These are phyloP conservation scores for Serranus cabrilla DNA, from an alignment of 2,797 vertebrate genomes.

Conservation along the genomic window DNA sequence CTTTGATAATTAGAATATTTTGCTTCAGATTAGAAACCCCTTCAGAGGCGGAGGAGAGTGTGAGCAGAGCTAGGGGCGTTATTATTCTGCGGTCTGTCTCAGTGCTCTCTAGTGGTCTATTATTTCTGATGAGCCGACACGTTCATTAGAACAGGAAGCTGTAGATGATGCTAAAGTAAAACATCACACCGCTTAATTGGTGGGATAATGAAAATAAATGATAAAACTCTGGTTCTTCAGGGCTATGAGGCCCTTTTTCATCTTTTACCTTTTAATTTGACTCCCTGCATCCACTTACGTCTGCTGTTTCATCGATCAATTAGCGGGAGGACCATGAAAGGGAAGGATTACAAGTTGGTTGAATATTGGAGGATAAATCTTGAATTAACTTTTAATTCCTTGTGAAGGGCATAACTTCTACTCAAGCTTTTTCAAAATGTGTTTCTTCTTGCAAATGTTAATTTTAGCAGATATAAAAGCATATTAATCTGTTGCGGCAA, in stretches of 20 bases:
- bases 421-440: conserved; percentile 34
- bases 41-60: conserved; percentile 31
- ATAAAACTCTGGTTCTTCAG: conserved; percentile 65
- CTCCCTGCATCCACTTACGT: conserved; percentile 43
- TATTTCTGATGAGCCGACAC: conserved; percentile 79
- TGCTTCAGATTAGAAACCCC: conserved; percentile 50
- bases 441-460: conserved; percentile 24
- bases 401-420: conserved; percentile 54
- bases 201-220: conserved; percentile 80
- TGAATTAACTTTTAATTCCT: conserved; percentile 71
- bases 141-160: conserved; percentile 77
- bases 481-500: not conserved
- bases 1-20: conserved; percentile 64
- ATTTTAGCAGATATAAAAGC: conserved; percentile 28
- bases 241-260: conserved; percentile 61
- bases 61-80: conserved; percentile 50
- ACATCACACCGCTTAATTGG: conserved; percentile 76
- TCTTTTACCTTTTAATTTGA: conserved; percentile 78
- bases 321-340: conserved; percentile 54
- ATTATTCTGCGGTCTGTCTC: conserved; percentile 68
- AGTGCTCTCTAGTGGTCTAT: conserved; percentile 77
- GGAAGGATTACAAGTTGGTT: conserved; percentile 61
- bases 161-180: conserved; percentile 74
- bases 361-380: conserved; percentile 69
- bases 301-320: conserved; percentile 69